A percentile compares a stretch with the other conserved stretches of the same genome.
Conservation (phyloP, 1,140 invertebrate species). For the Calephelis virginiensis region DNA sequence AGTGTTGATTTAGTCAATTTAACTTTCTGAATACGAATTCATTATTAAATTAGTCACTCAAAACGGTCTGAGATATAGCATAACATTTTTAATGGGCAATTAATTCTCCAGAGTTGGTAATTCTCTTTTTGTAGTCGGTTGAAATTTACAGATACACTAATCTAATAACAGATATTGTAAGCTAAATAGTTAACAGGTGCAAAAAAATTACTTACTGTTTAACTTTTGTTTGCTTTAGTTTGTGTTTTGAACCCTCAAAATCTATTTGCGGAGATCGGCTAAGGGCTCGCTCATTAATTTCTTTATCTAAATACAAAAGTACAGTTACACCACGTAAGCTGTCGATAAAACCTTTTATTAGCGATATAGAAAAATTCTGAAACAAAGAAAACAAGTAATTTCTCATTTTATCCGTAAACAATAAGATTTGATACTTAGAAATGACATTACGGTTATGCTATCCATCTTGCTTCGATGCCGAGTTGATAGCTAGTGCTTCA, state of each 20-base stretch:
- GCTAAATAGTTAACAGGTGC: conserved; percentile 2
- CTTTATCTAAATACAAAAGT: conserved; percentile 85
- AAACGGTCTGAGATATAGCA: too few species aligned
- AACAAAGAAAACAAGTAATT: conserved; percentile 52
- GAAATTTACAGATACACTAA: too few species aligned
- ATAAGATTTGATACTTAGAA: background rate
- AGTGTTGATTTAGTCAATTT: too few species aligned
- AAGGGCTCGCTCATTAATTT: conserved; percentile 81
- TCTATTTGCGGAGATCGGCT: conserved; percentile 77
- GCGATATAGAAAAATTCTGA: conserved; percentile 81
- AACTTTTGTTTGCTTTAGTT: conserved; percentile 68
- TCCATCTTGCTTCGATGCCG: conserved; percentile 1
- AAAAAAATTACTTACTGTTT: conserved; percentile 76
- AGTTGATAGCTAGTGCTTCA: background rate
- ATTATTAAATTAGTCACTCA: too few species aligned
- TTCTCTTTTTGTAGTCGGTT: too few species aligned
- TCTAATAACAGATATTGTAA: background rate
- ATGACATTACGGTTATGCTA: conserved; percentile 1
- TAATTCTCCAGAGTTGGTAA: too few species aligned
- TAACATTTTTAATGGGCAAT: too few species aligned
- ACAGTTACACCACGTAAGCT: conserved; percentile 84
- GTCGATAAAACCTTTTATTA: conserved; percentile 83
- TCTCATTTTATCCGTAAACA: conserved; percentile 22
- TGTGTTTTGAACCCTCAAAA: conserved; percentile 64
- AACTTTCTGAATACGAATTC: too few species aligned